Evolutionary conservation across 2,888 invertebrate species (phyloP).

Genomic region (Rhorus exstirpatorius): DNA sequence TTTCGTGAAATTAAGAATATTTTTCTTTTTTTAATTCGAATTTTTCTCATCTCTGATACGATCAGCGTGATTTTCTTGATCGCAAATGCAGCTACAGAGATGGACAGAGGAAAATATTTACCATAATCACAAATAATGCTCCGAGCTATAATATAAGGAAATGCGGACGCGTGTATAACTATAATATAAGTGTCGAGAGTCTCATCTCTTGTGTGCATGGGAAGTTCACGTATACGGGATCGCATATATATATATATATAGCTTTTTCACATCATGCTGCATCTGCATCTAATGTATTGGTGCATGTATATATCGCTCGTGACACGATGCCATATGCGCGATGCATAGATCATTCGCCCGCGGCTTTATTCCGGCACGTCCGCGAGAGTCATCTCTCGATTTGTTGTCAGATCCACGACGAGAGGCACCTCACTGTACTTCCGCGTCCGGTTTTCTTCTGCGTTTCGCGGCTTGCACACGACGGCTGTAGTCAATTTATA

Average conservation of each 20-base stretch:
- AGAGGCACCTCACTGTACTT: conserved; percentile 39
- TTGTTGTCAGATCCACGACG: conserved; percentile 35
- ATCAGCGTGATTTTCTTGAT: conserved; percentile 1
- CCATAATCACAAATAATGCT: not conserved
- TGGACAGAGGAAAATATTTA: not conserved
- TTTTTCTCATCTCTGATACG: not conserved
- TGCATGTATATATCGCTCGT: conserved; percentile 18
- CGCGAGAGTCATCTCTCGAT: conserved; percentile 24
- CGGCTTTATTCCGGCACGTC: conserved; percentile 21
- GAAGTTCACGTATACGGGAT: not conserved
- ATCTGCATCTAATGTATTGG: conserved; percentile 25
- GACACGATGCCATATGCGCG: conserved; percentile 43
- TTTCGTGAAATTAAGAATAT: too few relatives aligned
- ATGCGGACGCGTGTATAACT: too few relatives aligned
- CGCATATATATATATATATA: not conserved
- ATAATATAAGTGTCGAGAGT: not conserved
- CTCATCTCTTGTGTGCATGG: conserved; percentile 12
- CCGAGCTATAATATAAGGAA: too few relatives aligned
- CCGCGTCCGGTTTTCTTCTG: conserved; percentile 67
- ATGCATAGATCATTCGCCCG: conserved; percentile 38
- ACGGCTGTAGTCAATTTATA: conserved; percentile 31
- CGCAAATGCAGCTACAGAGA: not conserved
- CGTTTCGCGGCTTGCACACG: conserved; percentile 33
- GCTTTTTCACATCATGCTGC: conserved; percentile 20
- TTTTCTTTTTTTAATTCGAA: not conserved